A percentile compares a stretch with the other conserved stretches of the same genome.
phyloP scores from a whole-genome alignment of 2,797 vertebrate genomes.

The Eutrigla gurnardus region DNA sequence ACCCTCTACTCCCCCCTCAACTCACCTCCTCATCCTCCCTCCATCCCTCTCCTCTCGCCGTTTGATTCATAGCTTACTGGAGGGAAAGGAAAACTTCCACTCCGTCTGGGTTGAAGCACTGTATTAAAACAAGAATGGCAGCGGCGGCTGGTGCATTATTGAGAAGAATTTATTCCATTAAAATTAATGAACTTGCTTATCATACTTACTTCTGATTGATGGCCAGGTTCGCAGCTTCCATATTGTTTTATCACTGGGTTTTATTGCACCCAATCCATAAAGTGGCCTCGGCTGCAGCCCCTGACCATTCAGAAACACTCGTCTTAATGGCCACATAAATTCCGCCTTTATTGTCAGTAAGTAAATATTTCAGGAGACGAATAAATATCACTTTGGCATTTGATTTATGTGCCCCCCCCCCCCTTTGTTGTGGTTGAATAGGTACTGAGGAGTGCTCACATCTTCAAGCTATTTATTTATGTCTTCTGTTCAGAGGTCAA shows the following conservation, averaged over 20 bases:
- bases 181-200: constrained; percentile 70
- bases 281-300: constrained; percentile 47
- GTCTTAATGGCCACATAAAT: constrained; percentile 73
- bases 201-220: constrained; percentile 67
- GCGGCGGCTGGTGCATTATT: constrained; percentile 19
- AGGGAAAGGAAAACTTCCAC: constrained; percentile 33
- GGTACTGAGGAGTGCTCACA: constrained; percentile 21
- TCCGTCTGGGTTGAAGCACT: constrained; percentile 28
- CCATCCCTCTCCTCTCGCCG: constrained; percentile 15
- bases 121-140: constrained; percentile 30
- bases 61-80: constrained; percentile 59
- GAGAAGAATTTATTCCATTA: constrained; percentile 61
- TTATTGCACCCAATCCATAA: constrained; percentile 70
- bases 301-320: constrained; percentile 60
- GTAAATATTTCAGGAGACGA: constrained; percentile 68
- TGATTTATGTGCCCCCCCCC: constrained; percentile 55
- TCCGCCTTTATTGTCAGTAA: constrained; percentile 71
- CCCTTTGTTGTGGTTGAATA: constrained; percentile 14
- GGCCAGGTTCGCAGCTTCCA: constrained; percentile 42
- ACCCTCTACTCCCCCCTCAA: constrained; percentile 8
- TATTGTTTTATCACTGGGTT: constrained; percentile 67
- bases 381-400: constrained; percentile 67
- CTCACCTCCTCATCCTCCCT: not conserved
- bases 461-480: constrained; percentile 44
- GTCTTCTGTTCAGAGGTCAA: constrained; percentile 46